phyloP scores from a whole-genome alignment of 2,888 invertebrate genomes.

The Leptinotarsa peninsularis region DNA sequence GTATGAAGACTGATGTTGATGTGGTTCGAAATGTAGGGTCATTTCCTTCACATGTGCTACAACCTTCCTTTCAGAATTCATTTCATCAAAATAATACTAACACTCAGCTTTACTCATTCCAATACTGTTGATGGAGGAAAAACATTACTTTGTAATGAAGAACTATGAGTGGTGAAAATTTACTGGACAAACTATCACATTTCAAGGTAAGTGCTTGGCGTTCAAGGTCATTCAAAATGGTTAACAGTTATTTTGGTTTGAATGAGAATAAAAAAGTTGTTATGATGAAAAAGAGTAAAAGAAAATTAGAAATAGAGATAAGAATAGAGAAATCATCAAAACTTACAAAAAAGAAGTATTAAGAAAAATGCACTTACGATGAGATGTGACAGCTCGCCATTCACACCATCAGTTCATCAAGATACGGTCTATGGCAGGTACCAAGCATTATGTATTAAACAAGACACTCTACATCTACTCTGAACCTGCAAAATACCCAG shows the following conservation, averaged over 20 bases:
- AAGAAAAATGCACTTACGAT: slow-evolving; percentile 46
- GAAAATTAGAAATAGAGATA: background rate
- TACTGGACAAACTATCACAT: slow-evolving; percentile 16
- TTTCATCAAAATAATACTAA: too few species aligned
- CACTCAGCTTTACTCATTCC: too few species aligned
- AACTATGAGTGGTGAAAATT: background rate
- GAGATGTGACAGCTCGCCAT: slow-evolving; percentile 41
- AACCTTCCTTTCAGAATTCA: too few species aligned
- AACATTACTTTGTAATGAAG: too few species aligned
- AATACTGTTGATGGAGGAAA: too few species aligned
- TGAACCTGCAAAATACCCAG: slow-evolving; percentile 55
- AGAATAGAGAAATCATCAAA: slow-evolving; percentile 2
- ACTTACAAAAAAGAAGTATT: slow-evolving; percentile 17
- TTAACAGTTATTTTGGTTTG: background rate
- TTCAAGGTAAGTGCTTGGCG: slow-evolving; percentile 18
- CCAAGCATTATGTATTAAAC: slow-evolving; percentile 50
- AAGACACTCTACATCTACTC: slow-evolving; percentile 58
- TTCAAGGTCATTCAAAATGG: slow-evolving; percentile 4
- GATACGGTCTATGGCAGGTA: slow-evolving; percentile 32
- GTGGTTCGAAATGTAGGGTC: too few species aligned
- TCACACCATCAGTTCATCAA: slow-evolving; percentile 46
- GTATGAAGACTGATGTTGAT: too few species aligned
- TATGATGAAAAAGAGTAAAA: background rate
- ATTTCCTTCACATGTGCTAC: too few species aligned
- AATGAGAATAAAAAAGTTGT: background rate